These are phyloP conservation scores for Neogobius melanostomus DNA, from an alignment of 2,113 vertebrate species.

Conservation along the genomic window DNA sequence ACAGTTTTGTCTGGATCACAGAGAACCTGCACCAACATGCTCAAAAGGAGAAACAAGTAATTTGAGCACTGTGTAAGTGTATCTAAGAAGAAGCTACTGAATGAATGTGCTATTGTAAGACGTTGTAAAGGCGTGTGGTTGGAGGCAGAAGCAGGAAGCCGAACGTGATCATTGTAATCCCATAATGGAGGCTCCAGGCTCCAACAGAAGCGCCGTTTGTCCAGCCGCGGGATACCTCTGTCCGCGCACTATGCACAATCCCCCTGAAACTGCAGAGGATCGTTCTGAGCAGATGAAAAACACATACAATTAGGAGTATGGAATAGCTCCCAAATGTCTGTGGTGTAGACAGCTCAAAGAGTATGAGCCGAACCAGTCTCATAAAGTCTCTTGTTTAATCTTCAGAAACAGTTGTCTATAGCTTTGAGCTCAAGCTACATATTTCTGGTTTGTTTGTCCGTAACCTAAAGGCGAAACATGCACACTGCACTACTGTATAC, in stretches of 20 bases:
- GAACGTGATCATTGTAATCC: slow-evolving; percentile 63
- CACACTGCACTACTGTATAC: no score
- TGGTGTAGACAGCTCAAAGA: slow-evolving; percentile 10
- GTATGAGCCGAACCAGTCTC: not conserved
- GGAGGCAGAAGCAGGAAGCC: slow-evolving; percentile 37
- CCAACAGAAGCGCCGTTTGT: slow-evolving; percentile 47
- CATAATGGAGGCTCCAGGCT: slow-evolving; percentile 60
- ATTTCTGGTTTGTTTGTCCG: no score
- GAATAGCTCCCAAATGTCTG: slow-evolving; percentile 28
- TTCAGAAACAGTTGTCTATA: no score
- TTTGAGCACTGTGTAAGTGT: slow-evolving; percentile 15
- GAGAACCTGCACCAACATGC: not conserved
- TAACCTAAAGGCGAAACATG: no score
- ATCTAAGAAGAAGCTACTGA: slow-evolving; percentile 40
- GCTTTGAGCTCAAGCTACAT: no score
- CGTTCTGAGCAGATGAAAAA: slow-evolving; percentile 55
- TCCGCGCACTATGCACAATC: slow-evolving; percentile 45
- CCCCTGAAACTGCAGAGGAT: slow-evolving; percentile 55
- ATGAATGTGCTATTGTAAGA: slow-evolving; percentile 43
- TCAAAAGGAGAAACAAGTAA: slow-evolving; percentile 35
- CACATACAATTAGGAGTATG: slow-evolving; percentile 47
- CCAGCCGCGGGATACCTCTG: slow-evolving; percentile 47
- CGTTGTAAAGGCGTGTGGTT: slow-evolving; percentile 29
- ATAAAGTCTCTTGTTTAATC: no score
- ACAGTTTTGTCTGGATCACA: no score